These are phyloP conservation scores for Rhagonycha lutea DNA, from an alignment of 2,888 invertebrate species.

Conservation along the genomic window DNA sequence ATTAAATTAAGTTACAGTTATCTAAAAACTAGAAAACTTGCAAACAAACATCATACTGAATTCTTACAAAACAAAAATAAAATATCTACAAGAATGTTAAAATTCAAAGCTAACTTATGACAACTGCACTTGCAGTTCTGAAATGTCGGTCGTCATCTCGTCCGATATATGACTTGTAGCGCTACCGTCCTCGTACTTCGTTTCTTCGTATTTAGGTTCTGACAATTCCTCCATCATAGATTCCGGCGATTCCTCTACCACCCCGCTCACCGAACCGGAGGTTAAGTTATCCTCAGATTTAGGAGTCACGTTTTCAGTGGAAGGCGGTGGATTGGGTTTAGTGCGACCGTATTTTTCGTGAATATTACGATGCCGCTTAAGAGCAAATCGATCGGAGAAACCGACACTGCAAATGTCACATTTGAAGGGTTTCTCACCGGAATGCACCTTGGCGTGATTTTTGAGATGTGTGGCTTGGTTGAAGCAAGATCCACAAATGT, in stretches of 20 bases:
- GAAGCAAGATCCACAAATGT: slow-evolving; percentile 87
- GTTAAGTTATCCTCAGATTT: slow-evolving; percentile 3
- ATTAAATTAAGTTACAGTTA: not conserved
- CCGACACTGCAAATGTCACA: slow-evolving; percentile 85
- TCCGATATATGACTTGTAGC: slow-evolving; percentile 40
- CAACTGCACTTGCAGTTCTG: slow-evolving; percentile 53
- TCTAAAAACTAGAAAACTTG: not conserved
- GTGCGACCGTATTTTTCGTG: slow-evolving; percentile 82
- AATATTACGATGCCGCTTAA: slow-evolving; percentile 84
- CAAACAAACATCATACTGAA: not conserved
- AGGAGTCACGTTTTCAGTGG: slow-evolving; percentile 15
- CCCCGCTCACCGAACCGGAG: not conserved
- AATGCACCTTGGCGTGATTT: slow-evolving; percentile 85
- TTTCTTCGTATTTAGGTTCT: slow-evolving; percentile 47
- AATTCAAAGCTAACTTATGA: slow-evolving; percentile 39
- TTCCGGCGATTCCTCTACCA: slow-evolving; percentile 24
- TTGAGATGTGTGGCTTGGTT: slow-evolving; percentile 88
- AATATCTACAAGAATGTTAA: not conserved
- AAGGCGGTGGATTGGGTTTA: slow-evolving; percentile 53
- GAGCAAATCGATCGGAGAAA: slow-evolving; percentile 84
- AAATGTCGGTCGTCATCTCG: slow-evolving; percentile 51
- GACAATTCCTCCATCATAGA: slow-evolving; percentile 20
- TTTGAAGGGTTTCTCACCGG: slow-evolving; percentile 81
- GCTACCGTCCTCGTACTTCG: slow-evolving; percentile 40
- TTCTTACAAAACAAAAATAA: not conserved